Conservation (phyloP, 2,888 invertebrate species). For the Podabrus alpinus region DNA sequence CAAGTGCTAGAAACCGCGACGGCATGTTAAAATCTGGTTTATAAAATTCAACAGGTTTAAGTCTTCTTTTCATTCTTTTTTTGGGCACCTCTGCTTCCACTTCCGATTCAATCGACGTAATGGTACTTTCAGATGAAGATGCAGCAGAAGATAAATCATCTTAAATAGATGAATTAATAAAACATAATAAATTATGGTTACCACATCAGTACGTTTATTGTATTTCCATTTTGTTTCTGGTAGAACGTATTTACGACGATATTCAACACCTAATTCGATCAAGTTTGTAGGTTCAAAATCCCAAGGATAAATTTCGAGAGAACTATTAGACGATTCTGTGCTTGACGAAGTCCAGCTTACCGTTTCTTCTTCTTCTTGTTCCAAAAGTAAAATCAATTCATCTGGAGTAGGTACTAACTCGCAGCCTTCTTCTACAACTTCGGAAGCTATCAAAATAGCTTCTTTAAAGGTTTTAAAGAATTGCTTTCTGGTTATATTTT, state of each 20-base stretch:
- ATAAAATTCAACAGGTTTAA: constrained; percentile 22
- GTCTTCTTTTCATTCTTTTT: constrained; percentile 2
- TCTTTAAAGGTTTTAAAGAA: constrained; percentile 49
- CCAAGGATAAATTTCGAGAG: background rate
- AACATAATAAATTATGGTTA: background rate
- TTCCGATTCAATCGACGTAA: background rate
- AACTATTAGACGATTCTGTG: background rate
- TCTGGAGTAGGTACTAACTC: constrained; percentile 41
- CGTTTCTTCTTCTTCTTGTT: constrained; percentile 5
- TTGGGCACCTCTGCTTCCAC: background rate
- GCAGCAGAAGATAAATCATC: constrained; percentile 15
- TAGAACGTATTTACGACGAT: constrained; percentile 33
- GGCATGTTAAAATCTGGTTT: constrained; percentile 27
- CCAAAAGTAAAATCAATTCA: constrained; percentile 39
- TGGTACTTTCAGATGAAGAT: background rate
- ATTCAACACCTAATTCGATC: constrained; percentile 34
- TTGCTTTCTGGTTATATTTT: constrained; percentile 43
- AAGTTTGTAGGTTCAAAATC: constrained; percentile 31
- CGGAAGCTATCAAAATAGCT: constrained; percentile 46
- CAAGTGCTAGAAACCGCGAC: constrained; percentile 22
- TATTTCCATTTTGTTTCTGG: constrained; percentile 34
- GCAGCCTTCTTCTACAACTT: constrained; percentile 45
- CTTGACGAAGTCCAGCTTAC: constrained; percentile 1
- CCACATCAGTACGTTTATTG: constrained; percentile 3
- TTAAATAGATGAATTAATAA: background rate